Base-by-base conservation (phyloP, 92 coral and sea anemone genomes). In the Phenganax stokvisi region DNA sequence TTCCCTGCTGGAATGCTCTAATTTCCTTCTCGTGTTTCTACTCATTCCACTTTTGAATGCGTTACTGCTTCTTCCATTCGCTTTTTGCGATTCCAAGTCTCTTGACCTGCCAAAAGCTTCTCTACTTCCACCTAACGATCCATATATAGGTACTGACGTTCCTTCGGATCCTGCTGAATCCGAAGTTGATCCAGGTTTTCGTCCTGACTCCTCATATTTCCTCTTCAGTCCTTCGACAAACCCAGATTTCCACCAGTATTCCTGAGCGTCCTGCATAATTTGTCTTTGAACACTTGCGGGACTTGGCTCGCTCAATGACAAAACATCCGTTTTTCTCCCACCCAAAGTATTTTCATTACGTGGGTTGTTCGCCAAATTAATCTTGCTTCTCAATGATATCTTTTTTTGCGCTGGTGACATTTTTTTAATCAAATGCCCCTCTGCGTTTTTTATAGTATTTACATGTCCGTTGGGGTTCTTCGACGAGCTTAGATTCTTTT, bases 181-280 rank as follows among this genome's bases (percentile, higher is more conserved):
- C 8, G 47, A 30, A 8, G 51, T 7, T 1, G 6, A 66, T 10
- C 12, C 51, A 27, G 72, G 11, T 66, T 16, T 66, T 66, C 51
- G 9, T 15, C 12, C 10, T 27, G 8, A 6, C 6, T 66, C 37
- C 9, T 10, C 72, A 13, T 25, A 16, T 66, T 66, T 66, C 72
- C 20, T 66, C 51, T 66, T 66, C 37, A 66, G 16, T 66, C 72
- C 72, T 17, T 66, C 72, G 16, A 66, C 10, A 51, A 10, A 66
- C 6, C 72, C 72, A 10, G 72, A 66, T 66, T 66, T 66, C 72
- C 72, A 66, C 72, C 72, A 66, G 51, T 66, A 66, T 17, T 66
- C 72, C 37, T 66, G 12, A 27, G 72, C 72, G 15, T 66, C 15
- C 15, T 30, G 12, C 47, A 66, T 66, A 7, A 66, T 66, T 66